Conservation (phyloP, 2,113 vertebrate species). For the Anolis carolinensis region DNA sequence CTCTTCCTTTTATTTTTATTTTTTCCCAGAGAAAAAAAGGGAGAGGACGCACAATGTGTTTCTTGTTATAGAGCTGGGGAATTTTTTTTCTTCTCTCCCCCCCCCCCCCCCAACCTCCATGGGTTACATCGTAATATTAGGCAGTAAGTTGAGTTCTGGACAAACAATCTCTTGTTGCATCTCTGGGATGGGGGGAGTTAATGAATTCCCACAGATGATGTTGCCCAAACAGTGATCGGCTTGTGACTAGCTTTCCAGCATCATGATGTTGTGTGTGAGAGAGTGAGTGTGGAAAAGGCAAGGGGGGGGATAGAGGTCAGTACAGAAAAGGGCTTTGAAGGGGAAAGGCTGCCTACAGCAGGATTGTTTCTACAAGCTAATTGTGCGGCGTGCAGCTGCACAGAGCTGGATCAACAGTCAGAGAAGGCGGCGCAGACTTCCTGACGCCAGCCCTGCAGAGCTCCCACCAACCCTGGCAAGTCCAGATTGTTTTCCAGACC, state of each 20-base stretch:
- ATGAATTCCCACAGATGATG: conserved; percentile 81
- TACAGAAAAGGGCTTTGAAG: conserved; percentile 80
- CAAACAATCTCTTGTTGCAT: conserved; percentile 77
- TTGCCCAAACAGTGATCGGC: conserved; percentile 77
- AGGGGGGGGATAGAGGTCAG: conserved; percentile 61
- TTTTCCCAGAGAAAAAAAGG: neutral
- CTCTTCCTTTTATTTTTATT: conserved; percentile 8
- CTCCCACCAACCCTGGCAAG: conserved; percentile 81
- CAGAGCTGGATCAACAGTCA: conserved; percentile 79
- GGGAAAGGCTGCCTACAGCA: conserved; percentile 78
- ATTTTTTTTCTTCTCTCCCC: conserved; percentile 32
- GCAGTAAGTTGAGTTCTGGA: conserved; percentile 73
- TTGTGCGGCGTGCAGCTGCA: conserved; percentile 82
- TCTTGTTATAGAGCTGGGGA: conserved; percentile 69
- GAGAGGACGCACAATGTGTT: conserved; percentile 71
- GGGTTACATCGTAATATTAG: conserved; percentile 72
- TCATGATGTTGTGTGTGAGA: conserved; percentile 60
- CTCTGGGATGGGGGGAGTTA: conserved; percentile 67
- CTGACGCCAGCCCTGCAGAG: conserved; percentile 86
- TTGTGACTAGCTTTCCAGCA: conserved; percentile 72
- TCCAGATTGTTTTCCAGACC: conserved; percentile 82
- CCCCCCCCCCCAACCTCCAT: conserved; percentile 56
- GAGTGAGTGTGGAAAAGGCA: neutral
- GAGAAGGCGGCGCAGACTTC: conserved; percentile 82
- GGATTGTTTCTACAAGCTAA: conserved; percentile 81